Percentiles rank a stretch among this genome's conserved stretches.
phyloP scores from a whole-genome alignment of 2,113 vertebrate genomes.

The Edolisoma coerulescens region DNA sequence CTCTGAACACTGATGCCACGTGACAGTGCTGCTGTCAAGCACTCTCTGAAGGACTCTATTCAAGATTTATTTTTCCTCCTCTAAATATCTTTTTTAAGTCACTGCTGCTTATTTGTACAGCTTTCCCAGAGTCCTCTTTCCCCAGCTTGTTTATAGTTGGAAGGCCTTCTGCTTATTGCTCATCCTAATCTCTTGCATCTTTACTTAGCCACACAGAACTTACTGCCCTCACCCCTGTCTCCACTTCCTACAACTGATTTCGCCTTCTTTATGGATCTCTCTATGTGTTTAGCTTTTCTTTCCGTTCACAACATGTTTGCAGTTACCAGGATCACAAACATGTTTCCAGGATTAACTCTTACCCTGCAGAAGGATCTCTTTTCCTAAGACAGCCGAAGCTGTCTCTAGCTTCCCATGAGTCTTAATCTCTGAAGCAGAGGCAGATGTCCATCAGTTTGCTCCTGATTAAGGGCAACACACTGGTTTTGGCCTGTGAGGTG shows the following conservation, averaged over 20 bases:
- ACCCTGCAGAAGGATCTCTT: neutral
- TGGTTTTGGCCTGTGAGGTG: neutral
- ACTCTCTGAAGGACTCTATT: neutral
- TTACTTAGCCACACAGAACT: neutral
- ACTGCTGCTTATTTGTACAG: conserved; percentile 29
- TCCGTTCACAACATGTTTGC: neutral
- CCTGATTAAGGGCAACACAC: neutral
- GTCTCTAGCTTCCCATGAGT: neutral
- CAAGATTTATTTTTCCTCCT: conserved; percentile 27
- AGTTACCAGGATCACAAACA: neutral
- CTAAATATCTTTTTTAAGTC: neutral
- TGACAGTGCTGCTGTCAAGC: neutral
- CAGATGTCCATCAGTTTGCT: neutral
- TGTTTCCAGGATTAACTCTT: neutral
- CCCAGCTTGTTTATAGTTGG: conserved; percentile 13
- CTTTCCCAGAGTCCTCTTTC: neutral
- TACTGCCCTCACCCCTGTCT: neutral
- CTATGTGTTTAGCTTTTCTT: neutral
- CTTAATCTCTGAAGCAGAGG: neutral
- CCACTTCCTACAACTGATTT: neutral
- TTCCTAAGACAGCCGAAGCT: neutral
- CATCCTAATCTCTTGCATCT: neutral
- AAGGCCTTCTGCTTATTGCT: conserved; percentile 30
- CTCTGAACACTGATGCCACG: neutral
- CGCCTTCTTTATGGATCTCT: neutral